Percentiles rank a stretch among this genome's conserved stretches.
Evolutionary conservation across 2,888 invertebrate genomes (phyloP).

Genomic region (Drosophila nigricruria): DNA sequence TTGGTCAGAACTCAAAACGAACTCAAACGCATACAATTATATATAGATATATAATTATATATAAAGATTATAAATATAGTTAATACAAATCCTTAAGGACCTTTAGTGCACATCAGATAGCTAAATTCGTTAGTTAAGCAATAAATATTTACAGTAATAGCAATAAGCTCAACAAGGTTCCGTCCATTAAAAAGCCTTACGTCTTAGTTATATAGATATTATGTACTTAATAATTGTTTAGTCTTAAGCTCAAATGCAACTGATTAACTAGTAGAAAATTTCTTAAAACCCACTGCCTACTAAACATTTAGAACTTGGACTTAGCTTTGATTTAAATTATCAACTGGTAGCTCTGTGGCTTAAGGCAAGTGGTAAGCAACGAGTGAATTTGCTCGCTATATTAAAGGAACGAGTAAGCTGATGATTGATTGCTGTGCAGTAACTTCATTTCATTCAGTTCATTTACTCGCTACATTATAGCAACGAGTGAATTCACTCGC

Average conservation of each 20-base stretch:
- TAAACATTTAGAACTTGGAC: conserved; percentile 10
- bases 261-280: conserved; percentile 38
- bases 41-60: neutral
- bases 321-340: conserved; percentile 7
- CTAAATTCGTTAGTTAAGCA: conserved; percentile 53
- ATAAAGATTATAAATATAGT: no score
- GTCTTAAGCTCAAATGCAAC: conserved; percentile 22
- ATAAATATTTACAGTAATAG: conserved; percentile 23
- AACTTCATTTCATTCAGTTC: no score
- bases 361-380: neutral
- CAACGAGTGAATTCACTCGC: neutral
- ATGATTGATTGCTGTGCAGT: neutral
- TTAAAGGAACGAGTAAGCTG: neutral
- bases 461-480: neutral
- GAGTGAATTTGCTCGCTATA: neutral
- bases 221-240: conserved; percentile 24
- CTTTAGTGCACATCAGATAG: conserved; percentile 39
- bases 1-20: conserved; percentile 29
- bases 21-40: conserved; percentile 33
- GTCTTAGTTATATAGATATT: conserved; percentile 5
- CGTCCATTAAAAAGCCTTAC: conserved; percentile 69
- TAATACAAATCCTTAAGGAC: conserved; percentile 28
- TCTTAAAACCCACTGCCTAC: conserved; percentile 23
- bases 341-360: conserved; percentile 1
- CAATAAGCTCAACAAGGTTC: conserved; percentile 62